A percentile compares a stretch with the other conserved stretches of the same genome.
These are phyloP conservation scores for Dipodomys spectabilis DNA, from an alignment of 2,113 vertebrate genomes.

Conservation along the genomic window DNA sequence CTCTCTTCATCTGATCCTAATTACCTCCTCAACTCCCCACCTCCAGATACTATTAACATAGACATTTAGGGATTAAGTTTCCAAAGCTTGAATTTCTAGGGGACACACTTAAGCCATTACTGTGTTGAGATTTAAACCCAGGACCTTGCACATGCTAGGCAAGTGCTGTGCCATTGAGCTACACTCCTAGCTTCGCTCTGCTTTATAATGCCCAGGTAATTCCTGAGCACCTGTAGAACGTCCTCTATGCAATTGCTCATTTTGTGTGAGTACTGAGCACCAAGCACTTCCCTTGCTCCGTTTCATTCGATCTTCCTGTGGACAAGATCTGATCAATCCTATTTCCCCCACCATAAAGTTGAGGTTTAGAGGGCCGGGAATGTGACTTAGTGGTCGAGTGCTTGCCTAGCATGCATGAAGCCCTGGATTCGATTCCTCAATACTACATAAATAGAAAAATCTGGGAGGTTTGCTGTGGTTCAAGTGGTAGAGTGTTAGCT, in stretches of 20 bases:
- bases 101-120: background rate
- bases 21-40: background rate
- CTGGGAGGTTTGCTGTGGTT: too few species aligned
- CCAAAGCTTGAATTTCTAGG: background rate
- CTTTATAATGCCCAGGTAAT: background rate
- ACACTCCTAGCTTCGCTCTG: background rate
- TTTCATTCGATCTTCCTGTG: background rate
- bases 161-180: too few species aligned
- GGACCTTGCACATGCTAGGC: too few species aligned
- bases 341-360: background rate
- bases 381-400: too few species aligned
- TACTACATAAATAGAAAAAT: too few species aligned
- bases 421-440: too few species aligned
- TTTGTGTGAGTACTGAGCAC: background rate
- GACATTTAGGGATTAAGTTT: background rate
- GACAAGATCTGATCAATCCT: background rate
- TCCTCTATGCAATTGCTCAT: background rate
- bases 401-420: too few species aligned
- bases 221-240: background rate
- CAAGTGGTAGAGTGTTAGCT: too few species aligned
- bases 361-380: background rate
- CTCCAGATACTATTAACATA: background rate
- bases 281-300: background rate
- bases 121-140: too few species aligned
- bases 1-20: background rate